A percentile compares a stretch with the other conserved stretches of the same genome.
Evolutionary conservation across 2,113 vertebrate species (phyloP).

Genomic region (pig (Sus scrofa)): T2T-Sscrofa CM000816.6:74881001-74881500

Average conservation of each 20-base stretch:
- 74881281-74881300: neutral
- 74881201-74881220: neutral
- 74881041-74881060: neutral
- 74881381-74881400: constrained; percentile 23
- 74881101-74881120: neutral
- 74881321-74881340: neutral
- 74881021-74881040: neutral
- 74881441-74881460: neutral
- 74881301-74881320: neutral
- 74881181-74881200: neutral
- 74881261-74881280: neutral
- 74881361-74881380: neutral
- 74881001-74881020: neutral
- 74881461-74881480: neutral
- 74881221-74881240: neutral
- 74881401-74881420: neutral
- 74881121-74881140: neutral
- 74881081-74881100: neutral
- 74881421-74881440: neutral
- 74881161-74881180: neutral
- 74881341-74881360: constrained; percentile 49
- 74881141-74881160: neutral
- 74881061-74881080: neutral
- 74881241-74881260: neutral
- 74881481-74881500: neutral